Percentiles rank a stretch among this genome's conserved stretches.
phyloP scores from a whole-genome alignment of 2,113 vertebrate species.

The Haplochromis vanheusdeni region DNA sequence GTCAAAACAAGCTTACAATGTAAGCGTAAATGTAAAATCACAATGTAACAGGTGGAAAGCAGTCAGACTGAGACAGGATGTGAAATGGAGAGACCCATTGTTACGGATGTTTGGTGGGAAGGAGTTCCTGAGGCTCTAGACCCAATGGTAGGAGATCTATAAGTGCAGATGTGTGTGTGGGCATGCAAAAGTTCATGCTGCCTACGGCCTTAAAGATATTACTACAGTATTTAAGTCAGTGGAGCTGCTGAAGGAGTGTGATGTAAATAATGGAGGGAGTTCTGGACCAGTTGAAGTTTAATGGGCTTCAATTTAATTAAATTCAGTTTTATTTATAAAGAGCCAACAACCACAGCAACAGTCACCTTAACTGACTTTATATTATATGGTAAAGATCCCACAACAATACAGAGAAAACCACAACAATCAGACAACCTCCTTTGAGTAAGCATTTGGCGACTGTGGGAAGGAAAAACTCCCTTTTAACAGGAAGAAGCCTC shows the following conservation, averaged over 20 bases:
- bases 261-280: neutral
- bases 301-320: neutral
- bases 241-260: neutral
- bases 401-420: neutral
- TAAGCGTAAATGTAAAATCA: neutral
- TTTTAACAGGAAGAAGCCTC: neutral
- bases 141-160: neutral
- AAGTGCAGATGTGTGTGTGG: neutral
- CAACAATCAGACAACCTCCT: accelerated
- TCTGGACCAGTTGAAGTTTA: neutral
- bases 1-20: neutral
- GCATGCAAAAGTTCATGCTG: neutral
- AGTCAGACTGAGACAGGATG: neutral
- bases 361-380: neutral
- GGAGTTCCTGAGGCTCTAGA: neutral
- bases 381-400: neutral
- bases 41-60: neutral
- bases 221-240: neutral
- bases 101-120: neutral
- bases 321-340: neutral
- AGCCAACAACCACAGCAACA: neutral
- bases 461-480: neutral
- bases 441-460: neutral
- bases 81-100: neutral
- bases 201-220: neutral